Conservation (phyloP, 2,888 invertebrate genomes). For the Nemurella pictetii region DNA sequence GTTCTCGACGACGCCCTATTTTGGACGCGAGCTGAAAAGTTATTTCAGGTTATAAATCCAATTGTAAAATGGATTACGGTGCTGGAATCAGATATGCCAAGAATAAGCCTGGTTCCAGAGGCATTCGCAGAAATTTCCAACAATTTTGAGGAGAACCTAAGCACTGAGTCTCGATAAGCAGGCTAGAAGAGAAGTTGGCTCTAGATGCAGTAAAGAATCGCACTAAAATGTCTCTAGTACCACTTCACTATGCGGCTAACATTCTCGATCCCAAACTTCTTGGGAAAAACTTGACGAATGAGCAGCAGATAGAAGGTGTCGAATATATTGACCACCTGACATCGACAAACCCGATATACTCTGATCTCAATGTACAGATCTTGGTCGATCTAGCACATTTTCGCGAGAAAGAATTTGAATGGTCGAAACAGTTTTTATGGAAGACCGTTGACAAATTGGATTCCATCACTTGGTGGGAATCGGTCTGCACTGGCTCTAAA, state of each 20-base stretch:
- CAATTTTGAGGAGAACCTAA: neutral
- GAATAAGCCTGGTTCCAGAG: neutral
- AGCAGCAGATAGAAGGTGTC: neutral
- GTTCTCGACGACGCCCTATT: neutral
- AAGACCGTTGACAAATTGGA: neutral
- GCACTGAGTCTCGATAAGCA: neutral
- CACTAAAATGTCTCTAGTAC: neutral
- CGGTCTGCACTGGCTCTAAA: neutral
- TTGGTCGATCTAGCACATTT: neutral
- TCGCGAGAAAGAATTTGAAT: neutral
- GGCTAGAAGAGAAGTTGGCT: neutral
- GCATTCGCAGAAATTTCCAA: neutral
- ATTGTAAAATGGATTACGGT: neutral
- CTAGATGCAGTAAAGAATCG: neutral
- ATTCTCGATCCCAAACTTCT: neutral
- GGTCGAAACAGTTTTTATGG: neutral
- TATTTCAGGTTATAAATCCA: neutral
- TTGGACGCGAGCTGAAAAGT: neutral
- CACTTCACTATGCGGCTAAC: neutral
- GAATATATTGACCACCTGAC: neutral
- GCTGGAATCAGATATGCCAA: neutral
- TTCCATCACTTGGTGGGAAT: neutral
- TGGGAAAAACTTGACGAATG: neutral
- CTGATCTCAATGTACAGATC: neutral
- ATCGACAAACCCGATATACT: neutral